Percentiles rank a stretch among this genome's conserved stretches.
Conservation (phyloP, 1,140 invertebrate genomes). For the Cardiocondyla obscurior region DNA sequence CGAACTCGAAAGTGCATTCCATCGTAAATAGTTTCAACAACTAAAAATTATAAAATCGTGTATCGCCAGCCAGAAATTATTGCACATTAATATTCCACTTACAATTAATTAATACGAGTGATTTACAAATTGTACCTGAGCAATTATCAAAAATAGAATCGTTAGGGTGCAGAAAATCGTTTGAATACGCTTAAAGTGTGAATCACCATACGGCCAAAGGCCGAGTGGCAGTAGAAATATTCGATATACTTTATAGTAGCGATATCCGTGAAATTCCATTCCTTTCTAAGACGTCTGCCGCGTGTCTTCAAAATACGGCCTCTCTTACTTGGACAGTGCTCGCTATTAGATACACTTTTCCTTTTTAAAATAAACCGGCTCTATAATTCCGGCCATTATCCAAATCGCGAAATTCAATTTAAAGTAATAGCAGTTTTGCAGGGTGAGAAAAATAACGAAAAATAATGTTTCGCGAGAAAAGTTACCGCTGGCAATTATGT, state of each 20-base stretch:
- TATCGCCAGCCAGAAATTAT: background rate
- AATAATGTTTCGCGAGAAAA: background rate
- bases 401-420: background rate
- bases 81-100: background rate
- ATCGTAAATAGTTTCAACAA: slow-evolving; percentile 27
- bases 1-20: slow-evolving; percentile 12
- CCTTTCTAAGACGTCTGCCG: background rate
- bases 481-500: slow-evolving; percentile 1
- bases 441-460: background rate
- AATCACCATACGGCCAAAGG: slow-evolving; percentile 9
- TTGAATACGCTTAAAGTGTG: background rate
- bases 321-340: background rate
- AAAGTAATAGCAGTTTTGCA: background rate
- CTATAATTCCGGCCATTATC: background rate
- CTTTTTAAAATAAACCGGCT: background rate
- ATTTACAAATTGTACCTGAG: slow-evolving; percentile 13
- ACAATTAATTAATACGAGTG: background rate
- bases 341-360: background rate
- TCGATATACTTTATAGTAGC: slow-evolving; percentile 44
- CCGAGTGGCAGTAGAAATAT: background rate
- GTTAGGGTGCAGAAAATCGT: background rate
- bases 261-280: slow-evolving; percentile 37
- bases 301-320: background rate
- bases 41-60: slow-evolving; percentile 16
- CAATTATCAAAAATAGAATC: background rate